phyloP scores from a whole-genome alignment of 1,140 invertebrate species.

The Bombus impatiens region DNA sequence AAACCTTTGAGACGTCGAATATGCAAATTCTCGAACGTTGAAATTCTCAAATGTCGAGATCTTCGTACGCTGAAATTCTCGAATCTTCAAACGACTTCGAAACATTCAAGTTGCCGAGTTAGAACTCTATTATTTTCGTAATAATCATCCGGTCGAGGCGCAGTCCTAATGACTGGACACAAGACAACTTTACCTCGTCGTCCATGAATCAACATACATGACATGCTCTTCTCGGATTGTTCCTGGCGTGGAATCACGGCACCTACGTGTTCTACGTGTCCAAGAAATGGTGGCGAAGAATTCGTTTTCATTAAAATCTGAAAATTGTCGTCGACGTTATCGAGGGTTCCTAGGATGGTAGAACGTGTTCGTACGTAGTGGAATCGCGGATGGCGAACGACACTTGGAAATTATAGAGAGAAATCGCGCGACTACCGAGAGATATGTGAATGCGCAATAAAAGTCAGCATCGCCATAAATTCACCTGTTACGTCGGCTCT shows the following conservation, averaged over 20 bases:
- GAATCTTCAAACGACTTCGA: neutral
- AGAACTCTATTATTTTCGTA: neutral
- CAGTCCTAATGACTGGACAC: neutral
- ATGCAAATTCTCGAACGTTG: neutral
- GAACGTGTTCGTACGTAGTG: neutral
- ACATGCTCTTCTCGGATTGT: neutral
- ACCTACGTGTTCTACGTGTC: neutral
- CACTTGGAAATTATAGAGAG: conserved; percentile 22
- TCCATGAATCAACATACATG: neutral
- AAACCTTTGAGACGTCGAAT: too few relatives aligned
- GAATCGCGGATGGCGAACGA: neutral
- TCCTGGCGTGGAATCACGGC: neutral
- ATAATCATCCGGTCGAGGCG: neutral
- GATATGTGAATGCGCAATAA: conserved; percentile 35
- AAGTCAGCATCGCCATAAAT: conserved; percentile 33
- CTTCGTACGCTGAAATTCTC: neutral
- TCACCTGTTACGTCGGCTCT: conserved; percentile 41
- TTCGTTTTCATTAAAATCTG: conserved; percentile 10
- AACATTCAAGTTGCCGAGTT: neutral
- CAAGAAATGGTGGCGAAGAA: neutral
- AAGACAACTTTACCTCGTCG: neutral
- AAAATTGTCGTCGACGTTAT: neutral
- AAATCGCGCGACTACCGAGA: conserved; percentile 25
- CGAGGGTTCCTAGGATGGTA: neutral
- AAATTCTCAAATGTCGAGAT: neutral